Evolutionary conservation across 2,888 invertebrate species (phyloP).

Genomic region (Euplexia lucipara): DNA sequence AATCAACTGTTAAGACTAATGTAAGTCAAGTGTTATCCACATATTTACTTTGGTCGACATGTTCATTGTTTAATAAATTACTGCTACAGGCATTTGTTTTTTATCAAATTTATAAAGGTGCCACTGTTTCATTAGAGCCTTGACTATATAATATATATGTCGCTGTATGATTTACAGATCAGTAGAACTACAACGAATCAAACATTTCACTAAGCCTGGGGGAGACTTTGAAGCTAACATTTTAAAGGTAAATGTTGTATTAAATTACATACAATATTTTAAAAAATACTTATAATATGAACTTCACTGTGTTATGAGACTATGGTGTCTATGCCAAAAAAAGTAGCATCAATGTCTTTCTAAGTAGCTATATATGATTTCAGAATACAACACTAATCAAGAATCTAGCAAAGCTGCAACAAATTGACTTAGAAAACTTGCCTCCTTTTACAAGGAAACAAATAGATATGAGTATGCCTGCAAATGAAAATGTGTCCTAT

Average conservation of each 20-base stretch:
- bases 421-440: slow-evolving; percentile 75
- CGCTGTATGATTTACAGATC: slow-evolving; percentile 74
- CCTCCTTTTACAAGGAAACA: slow-evolving; percentile 70
- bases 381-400: slow-evolving; percentile 79
- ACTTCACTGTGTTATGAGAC: neutral
- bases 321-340: neutral
- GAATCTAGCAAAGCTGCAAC: slow-evolving; percentile 74
- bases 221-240: slow-evolving; percentile 80
- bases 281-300: neutral
- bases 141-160: too few species aligned
- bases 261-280: neutral
- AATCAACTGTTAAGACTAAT: slow-evolving; percentile 82
- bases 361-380: neutral
- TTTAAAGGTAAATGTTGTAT: slow-evolving; percentile 71
- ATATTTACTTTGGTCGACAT: neutral
- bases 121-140: too few species aligned
- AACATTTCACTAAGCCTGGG: slow-evolving; percentile 75
- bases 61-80: neutral
- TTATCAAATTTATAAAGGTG: too few species aligned
- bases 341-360: neutral
- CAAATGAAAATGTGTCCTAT: slow-evolving; percentile 66
- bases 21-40: slow-evolving; percentile 72
- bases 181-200: slow-evolving; percentile 80
- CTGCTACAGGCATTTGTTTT: too few species aligned
- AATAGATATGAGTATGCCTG: slow-evolving; percentile 65